Evolutionary conservation across 2,113 vertebrate genomes (phyloP).

Genomic region (Pangasianodon gigas): DNA sequence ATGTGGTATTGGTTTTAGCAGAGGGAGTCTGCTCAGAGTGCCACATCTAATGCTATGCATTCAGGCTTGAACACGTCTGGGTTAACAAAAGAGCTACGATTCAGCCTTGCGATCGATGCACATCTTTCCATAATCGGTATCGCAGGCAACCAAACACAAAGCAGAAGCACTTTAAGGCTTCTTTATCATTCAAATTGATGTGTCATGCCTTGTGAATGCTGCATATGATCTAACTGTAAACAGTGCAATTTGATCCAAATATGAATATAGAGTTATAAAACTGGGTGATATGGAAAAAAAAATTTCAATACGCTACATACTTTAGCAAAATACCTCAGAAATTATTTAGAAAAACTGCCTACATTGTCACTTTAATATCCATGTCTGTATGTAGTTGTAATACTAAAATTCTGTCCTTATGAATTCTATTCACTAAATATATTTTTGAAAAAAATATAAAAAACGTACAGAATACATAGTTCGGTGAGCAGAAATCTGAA

Average conservation of each 20-base stretch:
- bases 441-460: neutral
- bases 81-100: slow-evolving; percentile 54
- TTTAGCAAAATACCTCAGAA: neutral
- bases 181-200: slow-evolving; percentile 24
- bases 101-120: slow-evolving; percentile 48
- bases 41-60: slow-evolving; percentile 56
- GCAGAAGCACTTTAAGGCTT: slow-evolving; percentile 25
- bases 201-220: neutral
- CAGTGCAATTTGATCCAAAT: neutral
- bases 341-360: neutral
- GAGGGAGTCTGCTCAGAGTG: slow-evolving; percentile 47
- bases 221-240: slow-evolving; percentile 15
- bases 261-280: slow-evolving; percentile 22
- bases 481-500: neutral
- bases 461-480: neutral
- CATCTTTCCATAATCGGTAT: slow-evolving; percentile 42
- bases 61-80: slow-evolving; percentile 52
- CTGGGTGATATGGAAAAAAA: too few species aligned
- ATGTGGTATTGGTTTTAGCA: slow-evolving; percentile 48
- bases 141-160: slow-evolving; percentile 38
- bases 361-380: neutral
- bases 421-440: neutral
- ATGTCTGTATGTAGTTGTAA: neutral
- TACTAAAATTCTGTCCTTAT: neutral
- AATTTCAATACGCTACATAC: neutral